Percentiles rank a stretch among this genome's conserved stretches.
These are phyloP conservation scores for Hirundichthys speculiger DNA, from an alignment of 2,113 vertebrate species.

Conservation along the genomic window DNA sequence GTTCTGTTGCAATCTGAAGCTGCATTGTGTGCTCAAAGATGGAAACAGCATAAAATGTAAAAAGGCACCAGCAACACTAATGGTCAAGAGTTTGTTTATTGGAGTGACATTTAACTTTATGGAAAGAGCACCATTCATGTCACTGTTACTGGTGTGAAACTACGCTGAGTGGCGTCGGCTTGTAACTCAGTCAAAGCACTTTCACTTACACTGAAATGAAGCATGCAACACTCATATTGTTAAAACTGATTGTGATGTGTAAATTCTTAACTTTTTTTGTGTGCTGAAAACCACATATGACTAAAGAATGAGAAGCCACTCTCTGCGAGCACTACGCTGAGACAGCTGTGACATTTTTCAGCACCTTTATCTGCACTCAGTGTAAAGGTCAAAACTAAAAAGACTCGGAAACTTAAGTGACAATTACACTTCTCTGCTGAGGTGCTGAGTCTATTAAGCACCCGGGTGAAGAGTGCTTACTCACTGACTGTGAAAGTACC, in stretches of 20 bases:
- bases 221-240: not conserved
- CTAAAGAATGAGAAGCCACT: conserved; percentile 4
- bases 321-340: conserved; percentile 1
- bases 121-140: not conserved
- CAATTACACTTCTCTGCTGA: conserved; percentile 6
- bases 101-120: conserved; percentile 1
- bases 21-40: too few species aligned
- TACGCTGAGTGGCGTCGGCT: not conserved
- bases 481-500: not conserved
- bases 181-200: not conserved
- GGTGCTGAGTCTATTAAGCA: not conserved
- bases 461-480: conserved; percentile 8
- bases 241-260: not conserved
- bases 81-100: conserved; percentile 6
- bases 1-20: too few species aligned
- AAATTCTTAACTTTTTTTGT: not conserved
- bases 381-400: conserved; percentile 24
- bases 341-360: conserved; percentile 24
- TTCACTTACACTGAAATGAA: not conserved
- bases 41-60: too few species aligned
- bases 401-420: conserved; percentile 5
- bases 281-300: not conserved
- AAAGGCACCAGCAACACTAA: not conserved
- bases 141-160: not conserved
- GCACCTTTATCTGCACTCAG: conserved; percentile 9